Conservation (phyloP, 2,113 vertebrate species). For the Rafetus swinhoei region DNA sequence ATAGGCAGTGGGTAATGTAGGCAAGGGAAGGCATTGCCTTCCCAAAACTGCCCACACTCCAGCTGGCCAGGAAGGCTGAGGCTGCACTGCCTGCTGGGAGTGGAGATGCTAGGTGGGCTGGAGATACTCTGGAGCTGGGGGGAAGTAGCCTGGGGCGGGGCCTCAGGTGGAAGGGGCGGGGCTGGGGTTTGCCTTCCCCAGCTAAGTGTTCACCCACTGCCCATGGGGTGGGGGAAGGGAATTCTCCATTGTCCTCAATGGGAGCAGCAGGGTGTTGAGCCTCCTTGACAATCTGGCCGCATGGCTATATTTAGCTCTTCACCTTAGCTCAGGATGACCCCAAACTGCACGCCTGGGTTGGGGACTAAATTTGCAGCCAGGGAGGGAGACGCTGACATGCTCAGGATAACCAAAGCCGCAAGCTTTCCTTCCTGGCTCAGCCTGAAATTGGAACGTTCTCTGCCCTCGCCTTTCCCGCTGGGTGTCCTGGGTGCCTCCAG, state of each 20-base stretch:
- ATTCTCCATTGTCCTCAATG: background rate
- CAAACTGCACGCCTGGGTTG: background rate
- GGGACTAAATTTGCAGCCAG: background rate
- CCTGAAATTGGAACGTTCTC: background rate
- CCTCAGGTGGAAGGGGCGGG: too few species aligned
- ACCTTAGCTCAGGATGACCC: background rate
- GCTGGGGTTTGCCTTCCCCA: too few species aligned
- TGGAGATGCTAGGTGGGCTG: too few species aligned
- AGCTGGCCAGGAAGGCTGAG: too few species aligned
- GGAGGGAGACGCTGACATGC: background rate
- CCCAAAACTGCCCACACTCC: too few species aligned
- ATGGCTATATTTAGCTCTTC: background rate
- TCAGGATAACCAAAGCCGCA: background rate
- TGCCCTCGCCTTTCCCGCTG: background rate
- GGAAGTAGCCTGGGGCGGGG: too few species aligned
- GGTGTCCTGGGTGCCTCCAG: fast-evolving
- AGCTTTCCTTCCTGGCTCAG: background rate
- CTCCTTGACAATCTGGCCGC: background rate
- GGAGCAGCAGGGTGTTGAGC: background rate
- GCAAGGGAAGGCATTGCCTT: too few species aligned
- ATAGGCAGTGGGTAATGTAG: too few species aligned
- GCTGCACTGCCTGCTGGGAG: too few species aligned
- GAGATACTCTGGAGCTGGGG: too few species aligned
- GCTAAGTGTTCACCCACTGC: too few species aligned
- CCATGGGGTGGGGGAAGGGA: too few species aligned